Conservation (phyloP, 2,888 invertebrate species). For the Melangyna quadrimaculata region DNA sequence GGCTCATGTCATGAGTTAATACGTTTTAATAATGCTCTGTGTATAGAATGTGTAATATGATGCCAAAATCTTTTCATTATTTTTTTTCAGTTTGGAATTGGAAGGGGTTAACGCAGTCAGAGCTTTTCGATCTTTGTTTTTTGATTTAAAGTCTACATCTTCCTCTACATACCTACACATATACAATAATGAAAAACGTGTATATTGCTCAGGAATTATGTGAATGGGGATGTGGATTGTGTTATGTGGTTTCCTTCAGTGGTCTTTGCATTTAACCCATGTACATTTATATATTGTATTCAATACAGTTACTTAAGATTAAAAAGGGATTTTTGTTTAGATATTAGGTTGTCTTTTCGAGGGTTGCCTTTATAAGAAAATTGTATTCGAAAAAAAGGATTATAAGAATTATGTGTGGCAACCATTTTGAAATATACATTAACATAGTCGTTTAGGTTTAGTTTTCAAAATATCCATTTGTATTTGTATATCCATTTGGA, state of each 20-base stretch:
- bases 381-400: not conserved
- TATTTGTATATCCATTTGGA: not conserved
- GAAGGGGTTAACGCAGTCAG: conserved; percentile 24
- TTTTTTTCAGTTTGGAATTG: not conserved
- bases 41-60: conserved; percentile 52
- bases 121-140: conserved; percentile 58
- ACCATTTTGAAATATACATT: not conserved
- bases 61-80: conserved; percentile 61
- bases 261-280: conserved; percentile 43
- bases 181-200: not conserved
- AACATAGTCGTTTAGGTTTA: not conserved
- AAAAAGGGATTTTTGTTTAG: conserved; percentile 1
- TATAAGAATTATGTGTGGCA: not conserved
- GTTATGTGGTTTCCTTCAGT: conserved; percentile 21
- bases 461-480: not conserved
- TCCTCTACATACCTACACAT: not conserved
- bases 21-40: conserved; percentile 70
- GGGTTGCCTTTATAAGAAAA: not conserved
- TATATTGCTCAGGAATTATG: not conserved
- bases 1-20: conserved; percentile 79
- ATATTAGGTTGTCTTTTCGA: not conserved
- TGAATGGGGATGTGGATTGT: conserved; percentile 36
- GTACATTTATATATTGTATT: conserved; percentile 8
- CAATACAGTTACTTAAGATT: conserved; percentile 52
- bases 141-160: conserved; percentile 35